phyloP scores from a whole-genome alignment of 1,140 invertebrate genomes.

The Drosophila teissieri region DNA sequence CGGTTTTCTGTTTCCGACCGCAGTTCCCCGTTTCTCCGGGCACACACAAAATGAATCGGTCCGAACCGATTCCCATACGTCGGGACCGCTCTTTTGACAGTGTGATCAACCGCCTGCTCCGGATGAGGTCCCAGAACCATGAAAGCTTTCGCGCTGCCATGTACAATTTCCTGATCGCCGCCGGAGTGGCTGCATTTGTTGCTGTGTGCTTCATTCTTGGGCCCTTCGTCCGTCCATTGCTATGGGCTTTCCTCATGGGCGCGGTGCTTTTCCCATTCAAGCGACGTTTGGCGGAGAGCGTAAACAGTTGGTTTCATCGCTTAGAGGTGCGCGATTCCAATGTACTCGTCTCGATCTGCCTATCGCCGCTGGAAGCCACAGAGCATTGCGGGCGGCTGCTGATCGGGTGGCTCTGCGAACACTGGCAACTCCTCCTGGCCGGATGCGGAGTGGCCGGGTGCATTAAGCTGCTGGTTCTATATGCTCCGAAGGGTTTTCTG shows the following conservation, averaged over 20 bases:
- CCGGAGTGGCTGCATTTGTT: conserved; percentile 91
- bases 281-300: conserved; percentile 87
- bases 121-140: conserved; percentile 80
- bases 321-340: conserved; percentile 87
- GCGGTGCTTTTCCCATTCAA: conserved; percentile 95
- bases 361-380: conserved; percentile 89
- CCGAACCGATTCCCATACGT: conserved; percentile 71
- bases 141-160: conserved; percentile 91
- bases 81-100: conserved; percentile 83
- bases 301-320: conserved; percentile 89
- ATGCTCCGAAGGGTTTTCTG: conserved; percentile 86
- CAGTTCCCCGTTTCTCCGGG: conserved; percentile 12
- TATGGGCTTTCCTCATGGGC: conserved; percentile 97
- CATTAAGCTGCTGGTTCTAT: conserved; percentile 84
- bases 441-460: conserved; percentile 64
- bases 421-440: conserved; percentile 86
- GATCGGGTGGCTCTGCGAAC: conserved; percentile 86
- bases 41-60: conserved; percentile 67
- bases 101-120: conserved; percentile 72
- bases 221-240: conserved; percentile 95
- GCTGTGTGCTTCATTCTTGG: conserved; percentile 90
- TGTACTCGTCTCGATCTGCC: conserved; percentile 87
- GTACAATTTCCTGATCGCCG: conserved; percentile 92
- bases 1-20: conserved; percentile 1
- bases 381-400: conserved; percentile 89